phyloP scores from a whole-genome alignment of 2,113 vertebrate species.

The Pimephales promelas region DNA sequence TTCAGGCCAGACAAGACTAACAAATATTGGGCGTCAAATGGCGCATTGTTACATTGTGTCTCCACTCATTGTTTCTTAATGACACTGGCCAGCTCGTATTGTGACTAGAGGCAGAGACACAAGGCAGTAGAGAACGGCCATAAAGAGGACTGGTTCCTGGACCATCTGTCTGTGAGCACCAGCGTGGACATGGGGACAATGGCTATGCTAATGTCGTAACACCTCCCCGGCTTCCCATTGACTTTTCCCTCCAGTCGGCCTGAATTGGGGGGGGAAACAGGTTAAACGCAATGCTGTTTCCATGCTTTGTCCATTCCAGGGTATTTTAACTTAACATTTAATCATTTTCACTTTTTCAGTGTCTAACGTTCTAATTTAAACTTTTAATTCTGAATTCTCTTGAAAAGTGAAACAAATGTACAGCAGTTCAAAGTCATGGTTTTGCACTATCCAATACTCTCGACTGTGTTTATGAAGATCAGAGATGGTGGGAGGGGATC shows the following conservation, averaged over 20 bases:
- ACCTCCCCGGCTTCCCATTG: conserved; percentile 35
- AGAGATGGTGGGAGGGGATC: background rate
- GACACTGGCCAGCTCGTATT: conserved; percentile 22
- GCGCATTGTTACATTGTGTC: conserved; percentile 1
- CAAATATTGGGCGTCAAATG: background rate
- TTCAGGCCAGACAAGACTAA: background rate
- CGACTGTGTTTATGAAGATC: background rate
- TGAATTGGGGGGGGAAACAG: background rate
- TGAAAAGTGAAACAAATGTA: background rate
- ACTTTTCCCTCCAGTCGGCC: conserved; percentile 5
- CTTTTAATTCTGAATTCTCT: background rate
- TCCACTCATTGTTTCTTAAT: conserved; percentile 33
- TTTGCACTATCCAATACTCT: no score
- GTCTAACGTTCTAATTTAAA: background rate
- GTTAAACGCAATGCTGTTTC: background rate
- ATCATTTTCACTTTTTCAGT: background rate
- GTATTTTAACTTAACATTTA: background rate
- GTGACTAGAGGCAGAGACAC: background rate
- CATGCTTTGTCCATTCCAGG: background rate
- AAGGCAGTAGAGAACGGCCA: conserved; percentile 57
- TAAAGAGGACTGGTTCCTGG: conserved; percentile 66
- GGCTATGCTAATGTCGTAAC: conserved; percentile 44
- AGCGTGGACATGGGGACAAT: conserved; percentile 11
- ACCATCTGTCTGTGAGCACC: conserved; percentile 75
- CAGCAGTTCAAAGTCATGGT: background rate